Evolutionary conservation across 2,888 invertebrate genomes (phyloP), one percentile per base, ranked within the genome.

Genomic region (Perizoma flavofasciatum): DNA sequence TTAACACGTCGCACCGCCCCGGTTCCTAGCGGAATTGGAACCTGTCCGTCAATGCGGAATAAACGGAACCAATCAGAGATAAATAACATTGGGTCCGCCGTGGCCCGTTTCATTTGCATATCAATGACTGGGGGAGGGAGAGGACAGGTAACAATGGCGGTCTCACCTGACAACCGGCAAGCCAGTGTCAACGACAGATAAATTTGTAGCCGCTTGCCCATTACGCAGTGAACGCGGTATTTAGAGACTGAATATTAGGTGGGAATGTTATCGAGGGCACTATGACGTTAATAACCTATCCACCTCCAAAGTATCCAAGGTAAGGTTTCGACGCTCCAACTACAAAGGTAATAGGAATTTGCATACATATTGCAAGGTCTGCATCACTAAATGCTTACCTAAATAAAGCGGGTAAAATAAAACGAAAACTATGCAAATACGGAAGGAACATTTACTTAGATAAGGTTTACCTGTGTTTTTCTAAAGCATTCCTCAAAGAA

Each of bases 11-110:
- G 22, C 73, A 71, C 59, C 65, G 70, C 53, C 71, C 71, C 75
- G 78, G 80, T 80, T 83, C 78, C 80, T 77, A 81, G 82, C 74
- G 75, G 77, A 83, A 89, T 88, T 82, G 83, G 82, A 86, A 86
- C 83, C 85, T 86, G 86, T 85, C 88, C 83, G 87, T 87, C 84
- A 86, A 88, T 85, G 80, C 83, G 88, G 83, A 85, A 89, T 89
- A 86, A 86, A 88, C 84, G 83, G 80, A 86, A 80, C 88, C 88
- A 91, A 91, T 91, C 89, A 89, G 87, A 91, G 88, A 89, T 91
- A 90, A 90, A 89, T 88, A 90, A 89, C 88, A 79, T 79, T 78
- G 79, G 82, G 88, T 86, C 87, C 82, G 81, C 82, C 81, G 83
- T 76, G 83, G 82, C 81, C 72, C 79, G 82, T 83, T 86, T 85